These are phyloP conservation scores for Salvelinus alpinus DNA, from an alignment of 2,113 vertebrate species.

Conservation along the genomic window DNA sequence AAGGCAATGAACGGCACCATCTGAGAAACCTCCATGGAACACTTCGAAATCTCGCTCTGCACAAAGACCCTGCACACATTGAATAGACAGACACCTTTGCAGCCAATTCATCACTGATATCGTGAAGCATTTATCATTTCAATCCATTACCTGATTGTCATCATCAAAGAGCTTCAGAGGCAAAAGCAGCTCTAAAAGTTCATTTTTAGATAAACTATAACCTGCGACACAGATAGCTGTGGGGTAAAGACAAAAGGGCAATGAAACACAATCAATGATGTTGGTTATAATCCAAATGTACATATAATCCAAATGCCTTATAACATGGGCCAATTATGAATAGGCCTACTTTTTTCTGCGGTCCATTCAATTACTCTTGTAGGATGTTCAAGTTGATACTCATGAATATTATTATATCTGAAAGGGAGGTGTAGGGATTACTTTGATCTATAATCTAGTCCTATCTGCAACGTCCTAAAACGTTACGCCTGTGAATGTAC, in stretches of 20 bases:
- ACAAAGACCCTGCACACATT: slow-evolving; percentile 78
- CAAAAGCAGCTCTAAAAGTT: slow-evolving; percentile 83
- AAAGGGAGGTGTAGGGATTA: not conserved
- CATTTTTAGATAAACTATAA: slow-evolving; percentile 65
- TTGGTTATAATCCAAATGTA: not conserved
- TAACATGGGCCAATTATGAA: not conserved
- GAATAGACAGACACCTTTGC: not conserved
- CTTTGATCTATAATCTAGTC: not conserved
- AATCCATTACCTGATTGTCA: slow-evolving; percentile 78
- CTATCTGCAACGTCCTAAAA: not conserved
- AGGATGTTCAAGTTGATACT: slow-evolving; percentile 73
- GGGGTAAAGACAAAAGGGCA: slow-evolving; percentile 25
- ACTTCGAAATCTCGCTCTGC: slow-evolving; percentile 91
- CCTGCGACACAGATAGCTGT: slow-evolving; percentile 85
- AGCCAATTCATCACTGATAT: not conserved
- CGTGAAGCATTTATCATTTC: not conserved
- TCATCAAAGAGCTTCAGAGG: slow-evolving; percentile 79
- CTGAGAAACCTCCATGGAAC: slow-evolving; percentile 82
- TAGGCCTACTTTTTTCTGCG: slow-evolving; percentile 61
- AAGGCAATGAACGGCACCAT: slow-evolving; percentile 72
- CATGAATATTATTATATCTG: slow-evolving; percentile 76
- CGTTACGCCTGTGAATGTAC: not conserved
- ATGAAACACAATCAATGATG: not conserved
- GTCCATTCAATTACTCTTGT: slow-evolving; percentile 75
- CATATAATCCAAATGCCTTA: not conserved